These are phyloP conservation scores for Odocoileus virginianus DNA, from an alignment of 2,113 vertebrate genomes.

Conservation along the genomic window DNA sequence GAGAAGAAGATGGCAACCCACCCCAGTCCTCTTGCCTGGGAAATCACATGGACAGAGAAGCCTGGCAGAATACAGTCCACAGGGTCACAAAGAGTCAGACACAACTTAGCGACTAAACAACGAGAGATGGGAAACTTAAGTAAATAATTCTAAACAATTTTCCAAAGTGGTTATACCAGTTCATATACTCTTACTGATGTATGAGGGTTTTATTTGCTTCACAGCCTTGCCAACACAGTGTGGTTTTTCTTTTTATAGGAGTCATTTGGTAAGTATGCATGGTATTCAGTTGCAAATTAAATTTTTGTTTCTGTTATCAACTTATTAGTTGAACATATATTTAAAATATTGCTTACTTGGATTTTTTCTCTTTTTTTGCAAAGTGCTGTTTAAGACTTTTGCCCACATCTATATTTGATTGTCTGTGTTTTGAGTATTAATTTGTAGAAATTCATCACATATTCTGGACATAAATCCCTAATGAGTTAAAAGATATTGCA, in stretches of 20 bases:
- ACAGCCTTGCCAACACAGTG: background rate
- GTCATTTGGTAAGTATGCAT: background rate
- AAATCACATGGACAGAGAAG: background rate
- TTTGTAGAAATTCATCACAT: background rate
- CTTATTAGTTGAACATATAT: background rate
- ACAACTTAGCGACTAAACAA: background rate
- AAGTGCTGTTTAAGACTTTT: background rate
- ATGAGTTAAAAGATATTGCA: background rate
- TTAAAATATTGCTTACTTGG: background rate
- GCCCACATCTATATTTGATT: background rate
- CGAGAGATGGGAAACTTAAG: background rate
- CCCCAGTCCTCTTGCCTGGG: background rate
- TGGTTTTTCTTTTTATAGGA: background rate
- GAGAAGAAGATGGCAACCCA: background rate
- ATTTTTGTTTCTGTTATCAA: background rate
- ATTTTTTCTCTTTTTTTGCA: background rate
- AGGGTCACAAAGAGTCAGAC: background rate
- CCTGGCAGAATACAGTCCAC: background rate
- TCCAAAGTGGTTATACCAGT: background rate
- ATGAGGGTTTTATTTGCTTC: background rate
- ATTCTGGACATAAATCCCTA: background rate
- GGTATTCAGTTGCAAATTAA: background rate
- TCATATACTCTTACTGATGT: background rate
- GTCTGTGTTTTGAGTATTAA: background rate
- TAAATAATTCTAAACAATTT: background rate